Evolutionary conservation across 1,140 invertebrate genomes (phyloP).

Genomic region (Drosophila tristis): DNA sequence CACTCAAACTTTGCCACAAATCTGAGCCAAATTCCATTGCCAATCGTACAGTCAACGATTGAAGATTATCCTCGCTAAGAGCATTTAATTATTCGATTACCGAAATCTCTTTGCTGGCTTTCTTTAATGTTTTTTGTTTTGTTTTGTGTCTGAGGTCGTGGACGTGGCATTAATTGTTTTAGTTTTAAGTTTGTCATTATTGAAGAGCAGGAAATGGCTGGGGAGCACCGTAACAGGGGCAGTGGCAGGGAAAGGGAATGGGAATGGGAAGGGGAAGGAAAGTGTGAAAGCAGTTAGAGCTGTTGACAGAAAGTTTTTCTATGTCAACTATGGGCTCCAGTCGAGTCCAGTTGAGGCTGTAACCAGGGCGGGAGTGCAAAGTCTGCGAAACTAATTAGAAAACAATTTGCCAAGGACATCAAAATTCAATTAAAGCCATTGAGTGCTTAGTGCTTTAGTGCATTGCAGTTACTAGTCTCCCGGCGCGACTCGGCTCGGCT

Average conservation of each 20-base stretch:
- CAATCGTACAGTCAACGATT: no score
- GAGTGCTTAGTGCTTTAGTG: conserved; percentile 78
- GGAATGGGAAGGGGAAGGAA: conserved; percentile 9
- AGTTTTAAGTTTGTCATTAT: conserved; percentile 70
- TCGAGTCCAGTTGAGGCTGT: background rate
- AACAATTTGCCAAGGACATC: conserved; percentile 82
- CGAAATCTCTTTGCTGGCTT: no score
- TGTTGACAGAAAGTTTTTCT: conserved; percentile 79
- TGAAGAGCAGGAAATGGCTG: conserved; percentile 28
- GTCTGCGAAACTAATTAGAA: conserved; percentile 78
- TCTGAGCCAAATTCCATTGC: no score
- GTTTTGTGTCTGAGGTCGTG: conserved; percentile 47
- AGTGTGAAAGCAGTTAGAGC: conserved; percentile 46
- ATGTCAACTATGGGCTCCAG: conserved; percentile 60
- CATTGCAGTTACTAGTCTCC: conserved; percentile 49
- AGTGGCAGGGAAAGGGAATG: conserved; percentile 5
- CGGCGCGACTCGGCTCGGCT: no score
- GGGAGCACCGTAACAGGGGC: background rate
- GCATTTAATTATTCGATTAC: no score
- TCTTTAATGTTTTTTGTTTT: background rate
- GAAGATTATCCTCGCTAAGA: no score
- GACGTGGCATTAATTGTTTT: conserved; percentile 68
- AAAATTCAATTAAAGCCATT: conserved; percentile 82
- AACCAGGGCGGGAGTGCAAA: conserved; percentile 28
- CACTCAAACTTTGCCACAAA: no score